A percentile compares a stretch with the other conserved stretches of the same genome.
These are phyloP conservation scores for Condylostylus longicornis DNA, from an alignment of 1,140 invertebrate species.

Conservation along the genomic window DNA sequence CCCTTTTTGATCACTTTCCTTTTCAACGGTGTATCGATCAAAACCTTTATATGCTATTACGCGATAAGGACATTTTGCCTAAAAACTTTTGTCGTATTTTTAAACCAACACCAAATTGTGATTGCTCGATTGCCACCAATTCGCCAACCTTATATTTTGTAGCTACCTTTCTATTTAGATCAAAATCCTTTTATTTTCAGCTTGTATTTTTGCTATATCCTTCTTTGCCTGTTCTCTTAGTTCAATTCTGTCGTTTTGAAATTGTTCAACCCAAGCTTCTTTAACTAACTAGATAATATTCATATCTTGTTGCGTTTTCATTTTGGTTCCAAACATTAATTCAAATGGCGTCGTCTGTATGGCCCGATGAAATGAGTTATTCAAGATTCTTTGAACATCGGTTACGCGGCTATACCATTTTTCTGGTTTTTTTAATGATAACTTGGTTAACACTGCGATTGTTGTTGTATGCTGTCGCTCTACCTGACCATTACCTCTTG, in stretches of 20 bases:
- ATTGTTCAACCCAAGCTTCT: slow-evolving; percentile 14
- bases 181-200: slow-evolving; percentile 22
- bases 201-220: slow-evolving; percentile 21
- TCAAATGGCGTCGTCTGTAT: slow-evolving; percentile 23
- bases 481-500: slow-evolving; percentile 11
- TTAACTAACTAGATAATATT: slow-evolving; percentile 13
- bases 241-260: slow-evolving; percentile 7
- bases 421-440: slow-evolving; percentile 8
- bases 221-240: slow-evolving; percentile 10
- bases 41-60: too few species aligned
- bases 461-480: slow-evolving; percentile 12
- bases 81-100: slow-evolving; percentile 26
- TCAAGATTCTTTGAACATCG: slow-evolving; percentile 21
- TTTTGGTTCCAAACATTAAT: slow-evolving; percentile 18
- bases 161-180: slow-evolving; percentile 15
- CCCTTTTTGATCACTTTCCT: too few species aligned
- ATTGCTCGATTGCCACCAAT: slow-evolving; percentile 28
- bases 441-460: slow-evolving; percentile 11
- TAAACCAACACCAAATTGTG: slow-evolving; percentile 20
- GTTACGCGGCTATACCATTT: slow-evolving; percentile 10
- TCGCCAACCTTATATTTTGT: slow-evolving; percentile 19
- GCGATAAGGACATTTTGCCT: too few species aligned
- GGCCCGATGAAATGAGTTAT: slow-evolving; percentile 20
- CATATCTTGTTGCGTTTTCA: slow-evolving; percentile 14
- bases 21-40: too few species aligned